Conservation (phyloP, 2,113 vertebrate species). For the Chauna torquata region DNA sequence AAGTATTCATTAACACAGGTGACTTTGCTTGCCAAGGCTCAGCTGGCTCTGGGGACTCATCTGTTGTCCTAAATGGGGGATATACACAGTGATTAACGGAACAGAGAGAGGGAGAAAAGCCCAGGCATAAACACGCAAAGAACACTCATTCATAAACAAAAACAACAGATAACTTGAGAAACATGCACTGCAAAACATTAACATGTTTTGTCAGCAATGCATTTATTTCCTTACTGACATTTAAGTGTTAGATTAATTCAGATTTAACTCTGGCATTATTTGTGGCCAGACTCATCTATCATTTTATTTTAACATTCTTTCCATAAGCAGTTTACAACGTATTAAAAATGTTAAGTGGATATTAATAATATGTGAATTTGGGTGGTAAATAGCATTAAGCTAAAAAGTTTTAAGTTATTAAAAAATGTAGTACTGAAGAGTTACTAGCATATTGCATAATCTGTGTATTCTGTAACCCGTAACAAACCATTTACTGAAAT, state of each 20-base stretch:
- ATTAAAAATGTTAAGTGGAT: background rate
- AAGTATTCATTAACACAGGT: constrained; percentile 27
- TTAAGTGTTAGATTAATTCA: background rate
- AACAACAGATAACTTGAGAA: background rate
- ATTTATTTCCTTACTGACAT: background rate
- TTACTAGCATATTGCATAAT: background rate
- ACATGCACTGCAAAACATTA: background rate
- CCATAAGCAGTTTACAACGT: background rate
- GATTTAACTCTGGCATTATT: background rate
- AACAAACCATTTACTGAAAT: background rate
- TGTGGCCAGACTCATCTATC: background rate
- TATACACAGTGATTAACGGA: background rate
- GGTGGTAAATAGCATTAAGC: background rate
- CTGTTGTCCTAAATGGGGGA: background rate
- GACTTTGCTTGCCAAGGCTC: constrained; percentile 40
- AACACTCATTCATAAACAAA: background rate
- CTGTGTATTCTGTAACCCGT: background rate
- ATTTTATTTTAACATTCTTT: background rate
- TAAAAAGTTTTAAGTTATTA: background rate
- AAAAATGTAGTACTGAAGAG: background rate
- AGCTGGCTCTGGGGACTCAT: constrained; percentile 13
- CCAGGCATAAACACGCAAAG: background rate
- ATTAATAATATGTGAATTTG: background rate
- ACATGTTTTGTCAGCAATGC: background rate
- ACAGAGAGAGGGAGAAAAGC: background rate